phyloP scores from a whole-genome alignment of 2,113 vertebrate genomes.

The Ptilorrhoa leucosticta region DNA sequence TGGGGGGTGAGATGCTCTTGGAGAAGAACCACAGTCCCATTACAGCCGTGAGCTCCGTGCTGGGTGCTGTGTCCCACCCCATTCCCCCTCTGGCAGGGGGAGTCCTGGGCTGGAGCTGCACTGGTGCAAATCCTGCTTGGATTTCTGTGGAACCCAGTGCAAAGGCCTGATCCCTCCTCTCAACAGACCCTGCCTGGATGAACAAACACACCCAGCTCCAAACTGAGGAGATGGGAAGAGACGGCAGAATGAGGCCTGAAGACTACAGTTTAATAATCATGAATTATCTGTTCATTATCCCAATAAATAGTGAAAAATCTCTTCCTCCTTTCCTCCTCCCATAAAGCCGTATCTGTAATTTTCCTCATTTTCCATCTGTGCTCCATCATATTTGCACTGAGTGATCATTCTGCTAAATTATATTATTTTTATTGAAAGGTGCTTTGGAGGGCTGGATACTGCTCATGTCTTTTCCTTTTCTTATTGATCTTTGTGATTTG shows the following conservation, averaged over 20 bases:
- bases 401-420: slow-evolving; percentile 39
- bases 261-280: slow-evolving; percentile 40
- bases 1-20: background rate
- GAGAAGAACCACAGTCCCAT: background rate
- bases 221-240: background rate
- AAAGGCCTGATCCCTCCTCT: background rate
- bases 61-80: background rate
- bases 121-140: background rate
- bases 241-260: background rate
- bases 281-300: slow-evolving; percentile 54
- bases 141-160: background rate
- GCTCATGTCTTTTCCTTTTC: slow-evolving; percentile 8
- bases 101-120: background rate
- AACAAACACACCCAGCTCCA: background rate
- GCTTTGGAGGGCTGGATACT: slow-evolving; percentile 12
- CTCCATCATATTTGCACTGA: slow-evolving; percentile 52
- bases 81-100: background rate
- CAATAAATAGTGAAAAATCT: slow-evolving; percentile 57
- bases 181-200: background rate
- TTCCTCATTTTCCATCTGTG: slow-evolving; percentile 49
- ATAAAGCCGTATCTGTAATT: slow-evolving; percentile 17
- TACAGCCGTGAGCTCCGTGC: background rate
- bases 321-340: slow-evolving; percentile 37
- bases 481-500: slow-evolving; percentile 26
- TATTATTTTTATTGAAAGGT: slow-evolving; percentile 59